Evolutionary conservation across 2,888 invertebrate genomes (phyloP), one percentile per base, ranked within the genome.

Genomic region (Liopterus haemorrhoidalis): DNA sequence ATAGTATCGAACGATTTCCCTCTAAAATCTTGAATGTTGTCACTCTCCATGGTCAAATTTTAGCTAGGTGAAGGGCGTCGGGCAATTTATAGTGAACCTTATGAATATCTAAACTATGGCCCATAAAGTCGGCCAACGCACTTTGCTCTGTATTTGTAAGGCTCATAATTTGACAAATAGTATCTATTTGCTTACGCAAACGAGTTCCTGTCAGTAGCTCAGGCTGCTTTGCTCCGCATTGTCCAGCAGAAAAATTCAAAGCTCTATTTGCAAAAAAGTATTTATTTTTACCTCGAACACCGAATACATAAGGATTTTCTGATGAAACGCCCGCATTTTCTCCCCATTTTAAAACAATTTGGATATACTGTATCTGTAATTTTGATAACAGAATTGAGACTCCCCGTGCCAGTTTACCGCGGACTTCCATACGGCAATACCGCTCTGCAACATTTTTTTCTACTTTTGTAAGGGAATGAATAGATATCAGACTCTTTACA

Each of bases 221-320:
- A 15, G 30, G 30, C 11, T 30, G 30, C 16, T 30, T 30, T 11
- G 30, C 30, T 3, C 4, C 30, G 11, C 30, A 5, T 8, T n/a
- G 30, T 14, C 12, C 15, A 30, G 30, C 30, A 15, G 30, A 14
- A 30, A n/a, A 16, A 30, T 30, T 6, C 16, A 30, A 30, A 12
- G 30, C 8, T 11, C 11, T 30, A 11, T 16, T 15, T 12, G 30
- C 30, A n/a, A 3, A 14, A 8, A 30, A 30, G 16, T n/a, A 14
- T 3, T 30, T 11, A 30, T 30, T 16, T n/a, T n/a, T 30, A 8
- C 3, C 30, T 11, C 3, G 8, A 30, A 3, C 3, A 30, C 30
- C 30, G 16, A 30, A 30, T 15, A 30, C 30, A 30, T 30, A 30
- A 15, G 30, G 30, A 30, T 30, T 30, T 12, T 5, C n/a, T 15